Evolutionary conservation across 2,888 invertebrate species (phyloP), one percentile per base, ranked within the genome.

Genomic region (Microplitis manilae): DNA sequence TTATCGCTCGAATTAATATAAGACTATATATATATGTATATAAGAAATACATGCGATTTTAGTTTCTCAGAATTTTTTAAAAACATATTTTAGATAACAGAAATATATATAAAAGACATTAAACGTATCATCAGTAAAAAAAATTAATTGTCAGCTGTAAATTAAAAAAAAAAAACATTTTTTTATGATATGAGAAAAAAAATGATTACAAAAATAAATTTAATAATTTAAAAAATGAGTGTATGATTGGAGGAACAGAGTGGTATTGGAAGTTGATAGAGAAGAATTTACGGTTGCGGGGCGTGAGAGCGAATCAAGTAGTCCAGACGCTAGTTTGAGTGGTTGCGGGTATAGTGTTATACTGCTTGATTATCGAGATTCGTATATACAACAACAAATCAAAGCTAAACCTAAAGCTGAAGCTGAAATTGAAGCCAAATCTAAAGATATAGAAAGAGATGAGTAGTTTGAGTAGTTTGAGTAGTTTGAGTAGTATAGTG

Each of bases 251-350:
- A 20, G 50, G 9, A 13, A 9, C 50, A 9, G 50, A 50, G 8
- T 50, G 50, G 13, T 50, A 13, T 9, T 50, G 20, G 20, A 20
- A 20, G 20, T 20, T 20, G 20, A 20, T 20, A 20, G 20, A 20
- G 20, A 20, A 50, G 50, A 50, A 50, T 50, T 50, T 8, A 50
- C 50, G 50, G 50, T 50, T 50, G 50, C 50, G 50, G 50, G 50
- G 72, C 73, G 73, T 77, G 77, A 77, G 77, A 69, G 77, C 67
- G 65, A 77, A 73, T 77, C 73, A 69, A 77, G 77, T 77, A 73
- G 76, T 62, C 40, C 73, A 77, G 77, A 41, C 73, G 68, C 39
- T 67, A 50, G 13, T 39, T 70, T 38, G 75, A 75, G 75, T 70
- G 70, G 65, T 20, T 20, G 15, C 9, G 41, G 20, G 20, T 20